Evolutionary conservation across 2,113 vertebrate genomes (phyloP).

Genomic region (Proteles cristata): DNA sequence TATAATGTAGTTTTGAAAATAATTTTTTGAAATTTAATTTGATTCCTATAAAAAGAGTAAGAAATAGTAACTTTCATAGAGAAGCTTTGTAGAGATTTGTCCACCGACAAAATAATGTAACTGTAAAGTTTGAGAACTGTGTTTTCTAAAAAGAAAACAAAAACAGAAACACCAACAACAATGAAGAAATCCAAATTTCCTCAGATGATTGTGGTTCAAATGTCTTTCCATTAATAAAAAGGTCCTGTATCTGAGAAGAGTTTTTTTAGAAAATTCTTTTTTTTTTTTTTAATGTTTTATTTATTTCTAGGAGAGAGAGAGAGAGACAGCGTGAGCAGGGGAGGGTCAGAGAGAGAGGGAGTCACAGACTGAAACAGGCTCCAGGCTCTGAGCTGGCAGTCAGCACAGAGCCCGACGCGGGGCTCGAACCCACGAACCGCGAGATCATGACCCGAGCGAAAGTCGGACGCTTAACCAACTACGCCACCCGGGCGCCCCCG

Average conservation of each 20-base stretch:
- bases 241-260: background rate
- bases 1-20: background rate
- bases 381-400: too few species aligned
- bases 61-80: background rate
- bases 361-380: too few species aligned
- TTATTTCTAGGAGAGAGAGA: too few species aligned
- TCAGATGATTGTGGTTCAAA: background rate
- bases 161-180: background rate
- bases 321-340: too few species aligned
- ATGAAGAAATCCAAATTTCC: background rate
- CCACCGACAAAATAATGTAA: background rate
- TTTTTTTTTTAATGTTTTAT: too few species aligned
- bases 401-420: too few species aligned
- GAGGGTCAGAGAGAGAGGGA: too few species aligned
- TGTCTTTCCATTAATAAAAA: background rate
- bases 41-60: background rate
- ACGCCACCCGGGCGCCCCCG: too few species aligned
- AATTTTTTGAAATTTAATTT: background rate
- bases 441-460: too few species aligned
- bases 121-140: background rate
- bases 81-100: background rate
- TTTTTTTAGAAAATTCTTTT: background rate
- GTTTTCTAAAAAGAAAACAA: background rate
- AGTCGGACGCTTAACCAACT: too few species aligned
- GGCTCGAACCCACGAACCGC: too few species aligned